Evolutionary conservation across 2,888 invertebrate species (phyloP).

Genomic region (Keiferia lycopersicella): DNA sequence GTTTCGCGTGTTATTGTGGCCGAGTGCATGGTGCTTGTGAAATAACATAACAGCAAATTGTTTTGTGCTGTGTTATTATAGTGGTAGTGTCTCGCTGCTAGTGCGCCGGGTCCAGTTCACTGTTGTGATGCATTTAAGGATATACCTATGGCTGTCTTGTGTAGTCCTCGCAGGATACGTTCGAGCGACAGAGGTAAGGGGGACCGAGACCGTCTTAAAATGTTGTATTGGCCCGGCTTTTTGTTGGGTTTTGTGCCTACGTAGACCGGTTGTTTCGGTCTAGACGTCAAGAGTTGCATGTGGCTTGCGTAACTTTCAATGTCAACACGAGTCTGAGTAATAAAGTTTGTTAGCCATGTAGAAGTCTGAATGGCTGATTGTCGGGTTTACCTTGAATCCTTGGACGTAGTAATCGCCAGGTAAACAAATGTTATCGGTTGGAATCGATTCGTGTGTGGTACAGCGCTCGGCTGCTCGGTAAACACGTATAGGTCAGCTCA

Average conservation of each 20-base stretch:
- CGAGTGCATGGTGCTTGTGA: conserved; percentile 76
- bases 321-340: conserved; percentile 56
- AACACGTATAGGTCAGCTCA: conserved; percentile 55
- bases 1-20: conserved; percentile 60
- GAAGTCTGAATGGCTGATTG: conserved; percentile 27
- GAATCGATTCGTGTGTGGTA: conserved; percentile 48
- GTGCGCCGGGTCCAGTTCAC: conserved; percentile 66
- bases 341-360: conserved; percentile 23
- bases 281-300: conserved; percentile 42
- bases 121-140: conserved; percentile 89
- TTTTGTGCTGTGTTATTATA: conserved; percentile 73
- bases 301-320: conserved; percentile 78
- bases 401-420: conserved; percentile 68
- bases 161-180: conserved; percentile 87
- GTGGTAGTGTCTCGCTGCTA: conserved; percentile 67
- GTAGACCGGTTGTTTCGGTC: conserved; percentile 41
- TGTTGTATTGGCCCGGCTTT: conserved; percentile 73
- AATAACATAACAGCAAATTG: conserved; percentile 75
- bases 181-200: conserved; percentile 88
- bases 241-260: conserved; percentile 53
- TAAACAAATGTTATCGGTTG: conserved; percentile 71
- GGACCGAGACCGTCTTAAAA: conserved; percentile 64
- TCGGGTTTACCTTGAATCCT: conserved; percentile 69
- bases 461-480: conserved; percentile 34
- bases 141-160: conserved; percentile 87